Percentiles rank a stretch among this genome's conserved stretches.
Conservation (phyloP, 2,797 vertebrate species). For the Protonibea diacanthus region DNA sequence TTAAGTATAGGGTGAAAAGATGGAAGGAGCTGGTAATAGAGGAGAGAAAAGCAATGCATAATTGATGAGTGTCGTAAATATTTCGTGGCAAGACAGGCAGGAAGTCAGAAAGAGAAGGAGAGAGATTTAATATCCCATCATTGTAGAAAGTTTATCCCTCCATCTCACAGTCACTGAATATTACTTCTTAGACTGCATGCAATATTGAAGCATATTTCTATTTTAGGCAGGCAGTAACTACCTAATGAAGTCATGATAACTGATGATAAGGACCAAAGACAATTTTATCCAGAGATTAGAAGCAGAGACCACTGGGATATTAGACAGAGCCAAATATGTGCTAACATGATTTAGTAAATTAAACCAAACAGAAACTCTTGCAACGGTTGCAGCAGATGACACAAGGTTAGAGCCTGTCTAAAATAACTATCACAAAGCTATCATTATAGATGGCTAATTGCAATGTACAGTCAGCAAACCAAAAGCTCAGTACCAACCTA, state of each 20-base stretch:
- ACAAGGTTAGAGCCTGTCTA: background rate
- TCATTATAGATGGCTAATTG: background rate
- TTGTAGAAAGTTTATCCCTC: slow-evolving; percentile 12
- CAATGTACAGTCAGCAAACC: background rate
- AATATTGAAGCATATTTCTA: slow-evolving; percentile 17
- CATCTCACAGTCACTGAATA: slow-evolving; percentile 10
- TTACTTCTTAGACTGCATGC: background rate
- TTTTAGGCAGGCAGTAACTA: slow-evolving; percentile 15
- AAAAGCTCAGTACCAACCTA: background rate
- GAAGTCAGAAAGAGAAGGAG: slow-evolving; percentile 8
- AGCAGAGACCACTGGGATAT: background rate
- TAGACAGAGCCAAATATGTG: background rate
- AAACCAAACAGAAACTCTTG: background rate
- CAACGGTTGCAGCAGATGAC: background rate
- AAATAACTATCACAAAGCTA: background rate
- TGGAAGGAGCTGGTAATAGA: slow-evolving; percentile 41
- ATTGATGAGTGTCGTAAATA: slow-evolving; percentile 71
- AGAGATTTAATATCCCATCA: slow-evolving; percentile 46
- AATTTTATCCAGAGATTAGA: slow-evolving; percentile 2
- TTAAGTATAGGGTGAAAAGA: slow-evolving; percentile 49
- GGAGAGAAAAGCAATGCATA: slow-evolving; percentile 64
- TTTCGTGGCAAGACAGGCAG: slow-evolving; percentile 33
- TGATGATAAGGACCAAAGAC: background rate
- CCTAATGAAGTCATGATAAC: background rate
- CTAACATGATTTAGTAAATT: background rate